Evolutionary conservation across 2,113 vertebrate genomes (phyloP), one percentile per base, ranked within the genome.

Genomic region (Felis chaus): DNA sequence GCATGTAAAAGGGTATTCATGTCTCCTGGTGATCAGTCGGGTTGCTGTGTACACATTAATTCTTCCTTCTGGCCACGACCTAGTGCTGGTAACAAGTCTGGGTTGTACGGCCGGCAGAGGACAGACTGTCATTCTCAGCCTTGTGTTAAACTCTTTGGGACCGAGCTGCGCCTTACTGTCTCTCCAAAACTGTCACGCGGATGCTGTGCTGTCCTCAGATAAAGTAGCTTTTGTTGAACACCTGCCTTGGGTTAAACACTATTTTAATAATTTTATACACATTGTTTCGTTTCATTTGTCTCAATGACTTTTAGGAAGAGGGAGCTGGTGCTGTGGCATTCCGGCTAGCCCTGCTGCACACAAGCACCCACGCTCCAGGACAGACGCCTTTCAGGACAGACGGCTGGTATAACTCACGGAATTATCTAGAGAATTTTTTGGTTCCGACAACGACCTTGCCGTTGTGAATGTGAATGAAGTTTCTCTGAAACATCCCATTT

Each of bases 251-350:
- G 65, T 66, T 66, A 61, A 61, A 3, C 1, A 1, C 23, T 29
- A 1, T 4, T 18, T 16, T 36, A 21, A 1, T 7, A 1, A n/a
- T 19, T 36, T 27, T 36, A 16, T 13, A 4, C 0, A 2, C 73
- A 13, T 48, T 5, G 7, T 27, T 36, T 27, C 3, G 15, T 19
- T n/a, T n/a, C 19, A 1, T 57, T 33, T 25, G 6, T n/a, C 29
- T n/a, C 39, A 0, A 0, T 27, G 13, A 15, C 33, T 12, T n/a
- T 4, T 50, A 19, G 12, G 73, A 33, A 50, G 41, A 36, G 73
- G 31, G 1, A 1, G 23, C 31, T 0, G 23, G 5, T 4, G 23
- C 0, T 1, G 12, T 16, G 71, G n/a, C 25, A 0, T 7, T 25
- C 71, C 23, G 7, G 73, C 39, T 13, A 0, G 36, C 41, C 27